phyloP scores from a whole-genome alignment of 2,888 invertebrate species.

The Leucophenga maculata region DNA sequence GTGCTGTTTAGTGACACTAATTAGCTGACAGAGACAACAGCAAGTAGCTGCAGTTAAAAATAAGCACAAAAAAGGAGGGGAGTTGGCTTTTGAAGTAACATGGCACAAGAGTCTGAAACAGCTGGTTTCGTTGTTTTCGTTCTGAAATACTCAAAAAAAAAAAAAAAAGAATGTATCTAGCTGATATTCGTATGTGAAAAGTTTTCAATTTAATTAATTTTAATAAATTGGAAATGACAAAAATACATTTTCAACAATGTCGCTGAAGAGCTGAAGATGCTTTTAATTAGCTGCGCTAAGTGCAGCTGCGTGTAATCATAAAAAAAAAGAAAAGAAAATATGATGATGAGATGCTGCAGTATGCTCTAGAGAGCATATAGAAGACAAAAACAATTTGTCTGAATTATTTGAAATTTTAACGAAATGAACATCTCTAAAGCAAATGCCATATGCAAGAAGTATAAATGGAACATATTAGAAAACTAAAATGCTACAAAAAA shows the following conservation, averaged over 20 bases:
- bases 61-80: neutral
- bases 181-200: slow-evolving; percentile 3
- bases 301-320: slow-evolving; percentile 42
- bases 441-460: no score
- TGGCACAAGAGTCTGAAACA: no score
- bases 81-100: no score
- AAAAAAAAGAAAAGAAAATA: no score
- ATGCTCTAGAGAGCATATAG: no score
- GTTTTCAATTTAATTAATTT: slow-evolving; percentile 48
- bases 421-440: no score
- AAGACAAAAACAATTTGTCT: no score
- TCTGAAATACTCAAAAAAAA: neutral
- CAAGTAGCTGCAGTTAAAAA: neutral
- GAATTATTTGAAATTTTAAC: no score
- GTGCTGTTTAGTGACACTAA: slow-evolving; percentile 14
- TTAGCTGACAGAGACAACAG: slow-evolving; percentile 8
- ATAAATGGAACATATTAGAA: no score
- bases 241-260: slow-evolving; percentile 45
- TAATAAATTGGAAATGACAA: slow-evolving; percentile 48
- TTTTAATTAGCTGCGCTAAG: slow-evolving; percentile 58
- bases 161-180: neutral
- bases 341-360: neutral
- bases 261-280: slow-evolving; percentile 35
- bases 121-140: neutral
- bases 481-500: no score